Evolutionary conservation across 2,888 invertebrate genomes (phyloP), one percentile per base, ranked within the genome.

Genomic region (Seladonia tumulorum): DNA sequence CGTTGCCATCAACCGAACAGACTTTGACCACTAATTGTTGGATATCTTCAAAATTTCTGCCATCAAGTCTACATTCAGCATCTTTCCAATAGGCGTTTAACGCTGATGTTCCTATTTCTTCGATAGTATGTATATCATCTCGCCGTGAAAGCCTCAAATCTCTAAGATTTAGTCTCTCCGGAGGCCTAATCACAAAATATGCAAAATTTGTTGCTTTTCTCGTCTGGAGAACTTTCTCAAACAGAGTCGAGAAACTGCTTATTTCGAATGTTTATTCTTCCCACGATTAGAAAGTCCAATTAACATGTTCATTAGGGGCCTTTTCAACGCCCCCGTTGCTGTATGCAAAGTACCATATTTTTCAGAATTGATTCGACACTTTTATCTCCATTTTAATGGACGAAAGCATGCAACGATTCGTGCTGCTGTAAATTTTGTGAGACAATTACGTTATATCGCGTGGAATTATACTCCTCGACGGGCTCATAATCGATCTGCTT

Each of bases 261-360:
- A n/a, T n/a, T n/a, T 10, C 10, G 22, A 10, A n/a, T n/a, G 53
- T 53, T 53, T 53, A 53, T 22, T 53, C 53, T n/a, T 53, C 53
- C 53, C 53, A n/a, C 53, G 22, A 10, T 53, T 53, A 53, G 53
- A 53, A 86, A 81, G 77, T 14, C 25, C 4, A 25, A 60, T n/a
- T 25, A 60, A 60, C 60, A 25, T 14, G 25, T 60, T 60, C 25
- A 60, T 60, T 60, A 60, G 25, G 14, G 14, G 14, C 25, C 25
- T 12, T 3, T 22, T 53, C 53, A 49, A 49, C 49, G 49, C 49
- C 49, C 12, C 25, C 60, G 25, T 14, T 60, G 2, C 12, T 60
- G 16, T 18, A 35, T 18, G 18, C 8, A 35, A 29, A 8, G 35
- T 35, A 66, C 16, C n/a, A 35, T 35, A 3, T 35, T 66, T 66